These are phyloP conservation scores for Brienomyrus longianalis DNA, from an alignment of 2,113 vertebrate genomes.

Conservation along the genomic window DNA sequence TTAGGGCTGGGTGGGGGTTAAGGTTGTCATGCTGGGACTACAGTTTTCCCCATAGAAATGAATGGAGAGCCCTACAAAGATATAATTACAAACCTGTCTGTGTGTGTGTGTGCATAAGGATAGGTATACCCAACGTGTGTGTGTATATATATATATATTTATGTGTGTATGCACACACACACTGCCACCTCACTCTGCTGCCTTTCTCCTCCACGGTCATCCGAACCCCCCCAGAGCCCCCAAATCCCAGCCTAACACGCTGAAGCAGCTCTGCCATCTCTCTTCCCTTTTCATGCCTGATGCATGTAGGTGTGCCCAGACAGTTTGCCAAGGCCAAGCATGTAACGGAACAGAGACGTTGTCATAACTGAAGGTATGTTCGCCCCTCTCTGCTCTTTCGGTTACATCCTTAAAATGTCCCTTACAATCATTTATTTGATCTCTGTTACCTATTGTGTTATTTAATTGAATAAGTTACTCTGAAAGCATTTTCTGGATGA, in stretches of 20 bases:
- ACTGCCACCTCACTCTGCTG: not conserved
- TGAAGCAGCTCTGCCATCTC: not conserved
- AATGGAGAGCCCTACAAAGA: too few relatives aligned
- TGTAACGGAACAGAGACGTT: too few relatives aligned
- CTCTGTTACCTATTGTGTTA: not conserved
- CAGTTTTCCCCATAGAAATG: too few relatives aligned
- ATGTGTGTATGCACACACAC: too few relatives aligned
- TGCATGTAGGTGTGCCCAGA: too few relatives aligned
- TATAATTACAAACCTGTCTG: too few relatives aligned
- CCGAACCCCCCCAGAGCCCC: not conserved
- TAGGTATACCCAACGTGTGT: not conserved
- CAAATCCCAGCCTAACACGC: not conserved
- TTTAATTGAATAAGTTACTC: not conserved
- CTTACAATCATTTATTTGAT: not conserved
- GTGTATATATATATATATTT: not conserved
- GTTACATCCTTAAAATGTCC: not conserved
- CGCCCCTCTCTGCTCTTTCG: not conserved
- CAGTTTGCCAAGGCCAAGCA: not conserved
- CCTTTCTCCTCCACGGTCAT: not conserved
- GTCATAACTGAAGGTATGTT: not conserved
- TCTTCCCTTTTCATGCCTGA: not conserved
- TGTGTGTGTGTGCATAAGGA: not conserved
- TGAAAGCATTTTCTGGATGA: not conserved
- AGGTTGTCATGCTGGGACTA: too few relatives aligned
- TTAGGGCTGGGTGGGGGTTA: too few relatives aligned